These are phyloP conservation scores for Spinus olivaceus DNA, from an alignment of 2,797 vertebrate genomes.

Conservation along the genomic window DNA sequence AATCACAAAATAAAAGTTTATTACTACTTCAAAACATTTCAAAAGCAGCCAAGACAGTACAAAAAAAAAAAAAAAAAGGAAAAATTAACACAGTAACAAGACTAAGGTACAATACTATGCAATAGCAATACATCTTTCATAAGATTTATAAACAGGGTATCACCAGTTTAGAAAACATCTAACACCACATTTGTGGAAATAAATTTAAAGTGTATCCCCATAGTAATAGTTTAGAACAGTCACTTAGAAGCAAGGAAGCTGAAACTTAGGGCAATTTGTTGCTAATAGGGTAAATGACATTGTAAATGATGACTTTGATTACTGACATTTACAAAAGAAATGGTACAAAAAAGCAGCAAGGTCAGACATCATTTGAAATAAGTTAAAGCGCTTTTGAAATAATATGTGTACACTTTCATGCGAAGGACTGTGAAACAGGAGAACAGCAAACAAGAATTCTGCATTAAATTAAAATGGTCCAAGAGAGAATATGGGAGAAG, in stretches of 20 bases:
- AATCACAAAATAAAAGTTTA: conserved; percentile 72
- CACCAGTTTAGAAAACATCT: conserved; percentile 60
- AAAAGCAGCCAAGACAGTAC: conserved; percentile 33
- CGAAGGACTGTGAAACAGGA: neutral
- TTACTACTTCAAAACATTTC: conserved; percentile 65
- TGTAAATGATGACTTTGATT: neutral
- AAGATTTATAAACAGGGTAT: conserved; percentile 54
- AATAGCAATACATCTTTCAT: conserved; percentile 38
- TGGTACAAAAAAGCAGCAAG: neutral
- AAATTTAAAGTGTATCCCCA: conserved; percentile 37
- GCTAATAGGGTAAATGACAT: neutral
- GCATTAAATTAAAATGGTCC: neutral
- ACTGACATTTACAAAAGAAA: neutral
- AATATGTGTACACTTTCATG: neutral
- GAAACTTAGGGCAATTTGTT: conserved; percentile 9
- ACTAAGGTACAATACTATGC: conserved; percentile 43
- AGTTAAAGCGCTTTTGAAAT: neutral
- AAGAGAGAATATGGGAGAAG: neutral
- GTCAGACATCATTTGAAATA: neutral
- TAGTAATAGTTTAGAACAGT: conserved; percentile 16
- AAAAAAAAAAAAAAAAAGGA: neutral
- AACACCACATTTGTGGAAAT: conserved; percentile 45
- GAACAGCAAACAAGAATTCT: neutral
- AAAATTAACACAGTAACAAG: conserved; percentile 50
- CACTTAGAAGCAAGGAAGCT: conserved; percentile 30